phyloP scores from a whole-genome alignment of 2,888 invertebrate species.

The Nephrotoma guestfalica region DNA sequence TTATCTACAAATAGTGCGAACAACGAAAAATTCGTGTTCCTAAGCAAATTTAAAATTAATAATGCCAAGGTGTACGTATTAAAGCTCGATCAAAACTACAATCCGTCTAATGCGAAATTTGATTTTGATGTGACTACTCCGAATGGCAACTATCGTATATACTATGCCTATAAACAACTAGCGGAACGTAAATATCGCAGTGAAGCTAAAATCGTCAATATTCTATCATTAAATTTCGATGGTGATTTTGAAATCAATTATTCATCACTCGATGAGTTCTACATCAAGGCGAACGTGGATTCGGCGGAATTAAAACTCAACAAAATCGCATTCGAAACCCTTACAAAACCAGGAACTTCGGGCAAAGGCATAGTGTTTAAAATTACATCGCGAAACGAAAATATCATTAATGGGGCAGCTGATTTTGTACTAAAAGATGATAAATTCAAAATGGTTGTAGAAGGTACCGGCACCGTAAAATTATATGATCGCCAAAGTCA shows the following conservation, averaged over 20 bases:
- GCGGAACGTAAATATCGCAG: slow-evolving; percentile 43
- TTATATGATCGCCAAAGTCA: slow-evolving; percentile 52
- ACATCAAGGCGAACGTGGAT: slow-evolving; percentile 43
- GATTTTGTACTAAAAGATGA: slow-evolving; percentile 56
- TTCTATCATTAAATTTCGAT: slow-evolving; percentile 39
- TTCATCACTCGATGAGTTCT: slow-evolving; percentile 47
- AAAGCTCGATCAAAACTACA: neutral
- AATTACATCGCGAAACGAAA: slow-evolving; percentile 43
- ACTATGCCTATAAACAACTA: slow-evolving; percentile 16
- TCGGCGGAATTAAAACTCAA: slow-evolving; percentile 48
- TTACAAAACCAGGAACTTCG: slow-evolving; percentile 42
- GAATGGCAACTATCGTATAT: neutral
- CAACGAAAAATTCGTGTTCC: neutral
- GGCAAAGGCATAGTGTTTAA: slow-evolving; percentile 47
- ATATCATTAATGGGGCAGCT: slow-evolving; percentile 54
- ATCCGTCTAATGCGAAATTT: neutral
- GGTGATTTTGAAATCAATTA: slow-evolving; percentile 39
- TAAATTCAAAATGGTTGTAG: slow-evolving; percentile 53
- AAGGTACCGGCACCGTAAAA: slow-evolving; percentile 59
- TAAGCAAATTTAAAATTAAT: neutral
- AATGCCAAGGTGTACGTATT: neutral
- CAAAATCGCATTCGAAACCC: slow-evolving; percentile 46
- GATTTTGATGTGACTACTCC: neutral
- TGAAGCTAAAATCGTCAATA: slow-evolving; percentile 38
- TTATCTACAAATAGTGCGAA: neutral